Percentiles rank a stretch among this genome's conserved stretches.
These are phyloP conservation scores for Neoitamus cyanurus DNA, from an alignment of 2,888 invertebrate species.

Conservation along the genomic window DNA sequence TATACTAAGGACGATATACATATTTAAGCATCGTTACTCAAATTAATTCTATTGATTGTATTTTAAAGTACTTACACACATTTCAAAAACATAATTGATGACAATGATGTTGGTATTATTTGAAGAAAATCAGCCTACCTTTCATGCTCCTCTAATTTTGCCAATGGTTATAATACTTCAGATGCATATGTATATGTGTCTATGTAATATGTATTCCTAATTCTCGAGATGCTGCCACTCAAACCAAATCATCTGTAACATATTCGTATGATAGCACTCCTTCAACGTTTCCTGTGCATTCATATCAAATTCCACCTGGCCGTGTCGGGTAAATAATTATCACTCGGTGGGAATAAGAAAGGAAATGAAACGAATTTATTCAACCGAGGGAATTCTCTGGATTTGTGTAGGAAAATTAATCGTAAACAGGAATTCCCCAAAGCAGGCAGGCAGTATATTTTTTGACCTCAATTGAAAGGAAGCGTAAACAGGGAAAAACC, in stretches of 20 bases:
- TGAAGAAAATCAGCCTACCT: too few relatives aligned
- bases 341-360: background rate
- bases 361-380: constrained; percentile 1
- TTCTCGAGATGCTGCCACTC: background rate
- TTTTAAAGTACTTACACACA: too few relatives aligned
- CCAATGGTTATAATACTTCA: too few relatives aligned
- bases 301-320: background rate
- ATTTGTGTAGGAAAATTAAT: constrained; percentile 9
- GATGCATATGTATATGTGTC: too few relatives aligned
- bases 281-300: background rate
- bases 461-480: constrained; percentile 1
- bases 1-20: too few relatives aligned
- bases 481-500: background rate
- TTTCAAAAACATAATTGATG: too few relatives aligned
- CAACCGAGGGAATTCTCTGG: background rate
- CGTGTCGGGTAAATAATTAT: background rate
- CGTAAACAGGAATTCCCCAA: background rate
- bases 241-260: background rate
- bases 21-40: too few relatives aligned
- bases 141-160: too few relatives aligned
- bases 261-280: background rate
- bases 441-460: background rate
- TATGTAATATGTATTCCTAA: too few relatives aligned
- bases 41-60: too few relatives aligned
- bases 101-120: too few relatives aligned